Conservation (phyloP, 2,888 invertebrate genomes). For the Erebia epiphron region DNA sequence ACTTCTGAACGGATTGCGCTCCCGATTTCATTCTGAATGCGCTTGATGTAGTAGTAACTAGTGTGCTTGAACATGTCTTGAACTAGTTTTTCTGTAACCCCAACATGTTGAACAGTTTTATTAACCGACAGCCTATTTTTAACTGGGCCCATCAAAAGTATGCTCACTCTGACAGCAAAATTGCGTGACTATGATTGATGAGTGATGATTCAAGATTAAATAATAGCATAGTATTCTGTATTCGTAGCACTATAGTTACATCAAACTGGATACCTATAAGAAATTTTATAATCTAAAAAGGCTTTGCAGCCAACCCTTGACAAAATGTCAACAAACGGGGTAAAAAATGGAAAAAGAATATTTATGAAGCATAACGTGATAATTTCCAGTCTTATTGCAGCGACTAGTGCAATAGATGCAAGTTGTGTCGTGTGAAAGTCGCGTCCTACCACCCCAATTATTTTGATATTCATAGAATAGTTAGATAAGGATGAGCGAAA, state of each 20-base stretch:
- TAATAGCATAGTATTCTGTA: conserved; percentile 3
- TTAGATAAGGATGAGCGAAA: conserved; percentile 52
- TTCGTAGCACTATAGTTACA: not conserved
- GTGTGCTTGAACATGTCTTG: too few species aligned
- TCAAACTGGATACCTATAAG: not conserved
- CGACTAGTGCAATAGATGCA: conserved; percentile 39
- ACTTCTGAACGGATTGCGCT: too few species aligned
- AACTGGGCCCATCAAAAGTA: conserved; percentile 1
- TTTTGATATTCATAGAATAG: conserved; percentile 68
- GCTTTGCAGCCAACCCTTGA: conserved; percentile 13
- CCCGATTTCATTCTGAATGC: not conserved
- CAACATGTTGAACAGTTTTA: not conserved
- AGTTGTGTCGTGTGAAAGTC: conserved; percentile 72
- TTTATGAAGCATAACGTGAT: conserved; percentile 34
- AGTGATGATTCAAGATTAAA: conserved; percentile 7
- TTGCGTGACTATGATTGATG: conserved; percentile 4
- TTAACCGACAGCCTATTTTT: conserved; percentile 4
- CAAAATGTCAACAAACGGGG: conserved; percentile 40
- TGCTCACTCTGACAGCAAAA: conserved; percentile 21
- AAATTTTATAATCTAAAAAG: conserved; percentile 15
- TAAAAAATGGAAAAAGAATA: conserved; percentile 36
- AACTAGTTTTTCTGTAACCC: not conserved
- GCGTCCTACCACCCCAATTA: conserved; percentile 70
- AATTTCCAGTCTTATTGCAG: conserved; percentile 39
- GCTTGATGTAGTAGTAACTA: not conserved